A percentile compares a stretch with the other conserved stretches of the same genome.
These are phyloP conservation scores for Tuta absoluta DNA, from an alignment of 2,888 invertebrate species.

Conservation along the genomic window DNA sequence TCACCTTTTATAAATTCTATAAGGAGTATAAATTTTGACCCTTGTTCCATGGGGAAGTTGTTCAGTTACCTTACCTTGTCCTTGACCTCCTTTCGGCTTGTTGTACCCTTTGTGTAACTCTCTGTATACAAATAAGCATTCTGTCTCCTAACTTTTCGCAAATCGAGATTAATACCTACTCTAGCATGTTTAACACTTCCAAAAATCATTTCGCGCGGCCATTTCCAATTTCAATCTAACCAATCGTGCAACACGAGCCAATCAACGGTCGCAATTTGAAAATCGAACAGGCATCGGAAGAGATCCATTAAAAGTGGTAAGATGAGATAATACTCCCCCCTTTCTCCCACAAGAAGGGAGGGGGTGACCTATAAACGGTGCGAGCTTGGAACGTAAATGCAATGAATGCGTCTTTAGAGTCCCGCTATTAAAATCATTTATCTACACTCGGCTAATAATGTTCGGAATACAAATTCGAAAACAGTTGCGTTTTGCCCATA, in stretches of 20 bases:
- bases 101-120: no score
- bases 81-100: no score
- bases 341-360: neutral
- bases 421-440: neutral
- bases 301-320: conserved; percentile 9
- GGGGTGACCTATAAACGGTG: conserved; percentile 15
- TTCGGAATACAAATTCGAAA: no score
- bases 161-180: no score
- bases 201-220: neutral
- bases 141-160: no score
- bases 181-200: neutral
- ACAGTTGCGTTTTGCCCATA: no score
- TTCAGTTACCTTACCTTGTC: no score
- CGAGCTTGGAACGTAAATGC: neutral
- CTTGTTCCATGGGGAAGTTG: no score
- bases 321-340: conserved; percentile 6
- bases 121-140: no score
- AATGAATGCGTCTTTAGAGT: conserved; percentile 45
- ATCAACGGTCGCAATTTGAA: conserved; percentile 5
- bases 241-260: neutral
- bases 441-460: no score
- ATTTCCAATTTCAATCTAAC: neutral
- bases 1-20: no score
- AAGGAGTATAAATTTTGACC: no score
- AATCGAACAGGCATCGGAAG: conserved; percentile 9